A percentile compares a stretch with the other conserved stretches of the same genome.
phyloP scores from a whole-genome alignment of 2,113 vertebrate species.

The Phylloscopus whistleri region DNA sequence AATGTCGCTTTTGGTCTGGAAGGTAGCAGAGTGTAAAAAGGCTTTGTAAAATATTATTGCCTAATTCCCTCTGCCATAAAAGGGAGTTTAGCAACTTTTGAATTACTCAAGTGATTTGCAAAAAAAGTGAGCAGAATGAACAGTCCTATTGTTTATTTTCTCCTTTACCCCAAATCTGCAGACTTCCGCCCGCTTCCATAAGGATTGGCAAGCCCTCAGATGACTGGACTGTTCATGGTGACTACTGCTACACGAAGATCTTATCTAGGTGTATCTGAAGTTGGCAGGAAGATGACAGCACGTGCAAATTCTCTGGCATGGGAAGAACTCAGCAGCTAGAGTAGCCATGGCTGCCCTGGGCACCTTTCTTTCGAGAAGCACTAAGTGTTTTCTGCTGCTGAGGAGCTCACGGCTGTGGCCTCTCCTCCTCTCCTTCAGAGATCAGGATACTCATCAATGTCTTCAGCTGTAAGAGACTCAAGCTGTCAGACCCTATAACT shows the following conservation, averaged over 20 bases:
- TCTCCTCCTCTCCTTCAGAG: neutral
- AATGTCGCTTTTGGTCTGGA: neutral
- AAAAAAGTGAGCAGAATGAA: neutral
- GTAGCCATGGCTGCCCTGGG: neutral
- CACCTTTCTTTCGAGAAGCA: neutral
- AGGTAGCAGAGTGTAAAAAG: neutral
- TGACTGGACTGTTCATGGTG: neutral
- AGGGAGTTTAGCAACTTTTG: neutral
- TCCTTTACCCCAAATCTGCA: neutral
- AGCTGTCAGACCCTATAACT: neutral
- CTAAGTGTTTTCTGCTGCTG: neutral
- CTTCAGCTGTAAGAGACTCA: neutral
- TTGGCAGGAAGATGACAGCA: neutral
- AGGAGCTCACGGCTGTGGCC: neutral
- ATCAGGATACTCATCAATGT: neutral
- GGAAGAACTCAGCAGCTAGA: neutral
- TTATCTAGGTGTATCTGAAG: neutral
- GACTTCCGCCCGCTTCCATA: neutral
- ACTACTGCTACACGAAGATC: neutral
- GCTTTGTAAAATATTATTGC: neutral
- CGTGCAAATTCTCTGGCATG: neutral
- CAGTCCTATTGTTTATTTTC: neutral
- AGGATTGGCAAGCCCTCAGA: neutral
- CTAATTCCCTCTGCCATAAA: neutral
- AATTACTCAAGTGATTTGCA: neutral